Evolutionary conservation across 2,888 invertebrate species (phyloP), one percentile per base, ranked within the genome.

Genomic region (Pammene fasciana): DNA sequence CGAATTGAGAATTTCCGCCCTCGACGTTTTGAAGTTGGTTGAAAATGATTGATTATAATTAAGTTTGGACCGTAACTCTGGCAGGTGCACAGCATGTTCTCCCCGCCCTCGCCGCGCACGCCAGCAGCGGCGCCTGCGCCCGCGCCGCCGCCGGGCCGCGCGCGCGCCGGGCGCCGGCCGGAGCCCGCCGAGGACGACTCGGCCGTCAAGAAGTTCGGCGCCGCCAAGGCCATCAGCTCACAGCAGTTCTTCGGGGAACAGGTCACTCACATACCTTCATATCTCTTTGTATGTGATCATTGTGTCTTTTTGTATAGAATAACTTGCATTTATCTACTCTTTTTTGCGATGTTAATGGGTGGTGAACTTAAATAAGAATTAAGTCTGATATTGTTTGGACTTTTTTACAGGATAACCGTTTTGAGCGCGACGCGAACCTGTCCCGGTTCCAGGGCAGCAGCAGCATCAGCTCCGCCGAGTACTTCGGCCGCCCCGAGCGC

Each of bases 151-250:
- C 41, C 73, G 50, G 41, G 67, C n/a, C 60, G 56, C 65, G 46
- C 38, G 45, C 65, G 72, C 61, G 46, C 72, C 62, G 64, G 43
- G 65, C 62, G 52, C 57, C 68, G 57, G 68, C 77, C 73, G 56
- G 74, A 80, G 26, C 65, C 76, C 11, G 82, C 72, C 66, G 90
- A 92, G 8, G 94, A 95, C 56, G 96, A 96, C 77, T 95, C 96
- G 71, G 98, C 98, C 26, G 97, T 97, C 86, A 97, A 97, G 90
- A 99, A 99, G 92, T 99, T 99, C 86, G 99, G 98, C 61, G 96
- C 96, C 78, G 99, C 99, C 4, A 99, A 99, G 89, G 97, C 98
- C 13, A 99, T 99, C 82, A 99, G 99, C 70, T 99, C 99, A 0
- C 98, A 98, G 83, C 99, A 99, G 93, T 99, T 95, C 93, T 99